phyloP scores from a whole-genome alignment of 2,113 vertebrate genomes.

The Hemiprocne comata region DNA sequence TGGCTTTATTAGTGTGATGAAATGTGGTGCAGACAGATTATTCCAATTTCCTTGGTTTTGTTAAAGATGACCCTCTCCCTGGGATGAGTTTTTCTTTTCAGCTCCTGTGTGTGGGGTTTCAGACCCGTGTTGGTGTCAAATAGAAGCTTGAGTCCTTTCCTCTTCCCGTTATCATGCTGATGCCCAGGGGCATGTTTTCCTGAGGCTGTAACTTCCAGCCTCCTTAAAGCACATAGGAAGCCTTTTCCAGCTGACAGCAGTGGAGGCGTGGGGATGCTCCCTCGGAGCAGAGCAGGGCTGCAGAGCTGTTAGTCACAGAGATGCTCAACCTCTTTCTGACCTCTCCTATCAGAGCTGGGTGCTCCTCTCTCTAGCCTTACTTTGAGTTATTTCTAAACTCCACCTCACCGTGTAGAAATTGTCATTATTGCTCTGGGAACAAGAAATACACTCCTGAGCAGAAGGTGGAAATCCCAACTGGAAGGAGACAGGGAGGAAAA shows the following conservation, averaged over 20 bases:
- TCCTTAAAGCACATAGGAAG: accelerated
- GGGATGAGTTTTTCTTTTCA: not conserved
- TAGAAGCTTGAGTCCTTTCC: not conserved
- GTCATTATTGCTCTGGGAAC: not conserved
- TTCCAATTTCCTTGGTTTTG: not conserved
- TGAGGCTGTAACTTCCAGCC: not conserved
- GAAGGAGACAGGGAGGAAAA: not conserved
- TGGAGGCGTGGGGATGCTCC: accelerated
- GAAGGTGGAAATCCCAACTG: not conserved
- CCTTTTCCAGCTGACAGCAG: not conserved
- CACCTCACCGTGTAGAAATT: not conserved
- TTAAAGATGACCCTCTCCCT: not conserved
- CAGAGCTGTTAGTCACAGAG: not conserved
- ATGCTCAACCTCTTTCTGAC: not conserved
- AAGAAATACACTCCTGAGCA: not conserved
- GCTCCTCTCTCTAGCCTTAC: not conserved
- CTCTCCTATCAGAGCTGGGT: accelerated
- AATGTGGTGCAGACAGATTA: not conserved
- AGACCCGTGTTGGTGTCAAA: not conserved
- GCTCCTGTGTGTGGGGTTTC: not conserved
- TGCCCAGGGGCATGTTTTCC: accelerated
- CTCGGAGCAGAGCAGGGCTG: not conserved
- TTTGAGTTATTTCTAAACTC: not conserved
- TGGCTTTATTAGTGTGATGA: not conserved
- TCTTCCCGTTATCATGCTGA: accelerated